A percentile compares a stretch with the other conserved stretches of the same genome.
Evolutionary conservation across 2,797 vertebrate species (phyloP).

Genomic region (Pangasius mekongensis): DNA sequence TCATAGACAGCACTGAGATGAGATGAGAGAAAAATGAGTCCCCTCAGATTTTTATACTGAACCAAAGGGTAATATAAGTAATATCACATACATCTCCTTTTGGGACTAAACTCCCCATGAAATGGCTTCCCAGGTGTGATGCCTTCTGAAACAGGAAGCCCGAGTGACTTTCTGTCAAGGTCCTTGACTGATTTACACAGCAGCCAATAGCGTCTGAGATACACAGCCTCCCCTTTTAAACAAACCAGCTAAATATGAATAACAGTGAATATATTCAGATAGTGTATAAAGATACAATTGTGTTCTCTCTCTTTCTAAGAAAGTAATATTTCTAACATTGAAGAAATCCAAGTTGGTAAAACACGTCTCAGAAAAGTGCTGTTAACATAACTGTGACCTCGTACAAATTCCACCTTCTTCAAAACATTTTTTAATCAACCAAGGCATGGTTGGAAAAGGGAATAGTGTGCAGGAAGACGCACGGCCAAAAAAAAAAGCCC

Average conservation of each 20-base stretch:
- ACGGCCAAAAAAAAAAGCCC: background rate
- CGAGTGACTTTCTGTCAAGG: background rate
- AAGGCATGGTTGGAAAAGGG: background rate
- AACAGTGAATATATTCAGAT: background rate
- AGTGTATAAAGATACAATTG: background rate
- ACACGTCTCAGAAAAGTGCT: background rate
- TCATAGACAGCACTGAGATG: conserved; percentile 1
- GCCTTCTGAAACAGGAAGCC: background rate
- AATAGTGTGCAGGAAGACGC: background rate
- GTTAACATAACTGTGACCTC: background rate
- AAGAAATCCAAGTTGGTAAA: background rate
- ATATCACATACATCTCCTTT: background rate
- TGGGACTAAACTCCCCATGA: background rate
- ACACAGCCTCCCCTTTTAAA: background rate
- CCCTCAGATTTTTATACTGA: background rate
- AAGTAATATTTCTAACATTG: background rate
- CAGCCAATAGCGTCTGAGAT: background rate
- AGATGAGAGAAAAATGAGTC: conserved; percentile 1
- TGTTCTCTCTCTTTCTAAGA: background rate
- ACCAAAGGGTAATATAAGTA: background rate
- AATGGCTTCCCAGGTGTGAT: background rate
- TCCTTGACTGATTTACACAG: background rate
- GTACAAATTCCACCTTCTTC: background rate
- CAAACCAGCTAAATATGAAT: background rate
- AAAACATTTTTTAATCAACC: background rate